Evolutionary conservation across 2,888 invertebrate species (phyloP).

Genomic region (Teinopalpus imperialis): DNA sequence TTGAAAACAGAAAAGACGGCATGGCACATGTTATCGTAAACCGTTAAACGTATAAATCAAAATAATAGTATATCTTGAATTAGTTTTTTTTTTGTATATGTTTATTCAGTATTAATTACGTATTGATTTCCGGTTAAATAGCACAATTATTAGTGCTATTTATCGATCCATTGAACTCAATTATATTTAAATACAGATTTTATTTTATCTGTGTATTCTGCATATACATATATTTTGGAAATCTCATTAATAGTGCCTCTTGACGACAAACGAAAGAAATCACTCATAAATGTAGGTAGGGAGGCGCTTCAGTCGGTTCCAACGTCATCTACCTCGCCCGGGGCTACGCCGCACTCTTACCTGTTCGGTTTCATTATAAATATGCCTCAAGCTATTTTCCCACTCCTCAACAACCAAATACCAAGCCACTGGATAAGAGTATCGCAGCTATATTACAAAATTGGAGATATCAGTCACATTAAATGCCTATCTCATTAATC

Average conservation of each 20-base stretch:
- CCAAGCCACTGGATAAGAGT: background rate
- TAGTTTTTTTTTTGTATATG: too few relatives aligned
- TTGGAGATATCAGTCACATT: background rate
- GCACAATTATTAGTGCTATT: too few relatives aligned
- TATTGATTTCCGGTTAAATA: too few relatives aligned
- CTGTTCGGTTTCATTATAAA: slow-evolving; percentile 63
- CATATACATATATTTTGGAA: background rate
- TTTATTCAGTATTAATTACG: too few relatives aligned
- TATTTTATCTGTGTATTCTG: too few relatives aligned
- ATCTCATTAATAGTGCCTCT: background rate
- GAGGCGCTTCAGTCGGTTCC: slow-evolving; percentile 10
- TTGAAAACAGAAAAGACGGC: too few relatives aligned
- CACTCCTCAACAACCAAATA: slow-evolving; percentile 26
- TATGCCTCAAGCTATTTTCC: slow-evolving; percentile 50
- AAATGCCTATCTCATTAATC: too few relatives aligned
- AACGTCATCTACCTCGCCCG: slow-evolving; percentile 19
- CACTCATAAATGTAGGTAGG: slow-evolving; percentile 12
- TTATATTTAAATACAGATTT: too few relatives aligned
- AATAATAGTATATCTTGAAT: too few relatives aligned
- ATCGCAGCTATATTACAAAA: background rate
- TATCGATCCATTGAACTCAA: too few relatives aligned
- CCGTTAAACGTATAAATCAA: too few relatives aligned
- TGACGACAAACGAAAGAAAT: slow-evolving; percentile 3
- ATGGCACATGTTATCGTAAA: too few relatives aligned
- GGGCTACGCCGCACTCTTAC: slow-evolving; percentile 40